These are phyloP conservation scores for Oncopodura yosiiana DNA, from an alignment of 1,140 invertebrate species.

Conservation along the genomic window DNA sequence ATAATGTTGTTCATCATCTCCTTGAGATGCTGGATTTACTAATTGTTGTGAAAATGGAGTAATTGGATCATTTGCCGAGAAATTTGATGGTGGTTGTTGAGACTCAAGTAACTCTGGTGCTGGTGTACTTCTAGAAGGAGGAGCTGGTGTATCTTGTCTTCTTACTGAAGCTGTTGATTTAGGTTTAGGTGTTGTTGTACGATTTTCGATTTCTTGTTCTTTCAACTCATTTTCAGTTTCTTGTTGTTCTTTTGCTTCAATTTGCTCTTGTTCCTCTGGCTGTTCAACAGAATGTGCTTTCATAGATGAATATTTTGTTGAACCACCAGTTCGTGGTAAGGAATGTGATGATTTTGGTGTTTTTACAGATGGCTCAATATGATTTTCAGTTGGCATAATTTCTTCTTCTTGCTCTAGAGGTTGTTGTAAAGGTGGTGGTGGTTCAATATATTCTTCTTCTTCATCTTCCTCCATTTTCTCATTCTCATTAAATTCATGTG, in stretches of 20 bases:
- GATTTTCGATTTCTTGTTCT: slow-evolving; percentile 4
- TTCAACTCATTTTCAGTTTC: neutral
- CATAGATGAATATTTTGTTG: neutral
- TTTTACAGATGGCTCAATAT: too few relatives aligned
- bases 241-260: slow-evolving; percentile 24
- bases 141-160: neutral
- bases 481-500: neutral
- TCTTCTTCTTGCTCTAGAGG: too few relatives aligned
- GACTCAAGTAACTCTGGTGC: too few relatives aligned
- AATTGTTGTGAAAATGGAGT: neutral
- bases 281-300: neutral
- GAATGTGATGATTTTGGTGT: too few relatives aligned
- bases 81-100: too few relatives aligned
- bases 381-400: too few relatives aligned
- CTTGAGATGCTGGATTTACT: neutral
- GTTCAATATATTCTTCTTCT: neutral
- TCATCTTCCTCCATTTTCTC: neutral
- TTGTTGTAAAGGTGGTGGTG: neutral
- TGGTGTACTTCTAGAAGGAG: too few relatives aligned
- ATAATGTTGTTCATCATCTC: neutral
- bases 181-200: neutral
- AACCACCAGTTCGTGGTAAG: neutral
- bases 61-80: too few relatives aligned
- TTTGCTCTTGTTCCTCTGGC: slow-evolving; percentile 26
- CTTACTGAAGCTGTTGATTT: neutral